Evolutionary conservation across 2,113 vertebrate species (phyloP).

Genomic region (Arothron firmamentum): DNA sequence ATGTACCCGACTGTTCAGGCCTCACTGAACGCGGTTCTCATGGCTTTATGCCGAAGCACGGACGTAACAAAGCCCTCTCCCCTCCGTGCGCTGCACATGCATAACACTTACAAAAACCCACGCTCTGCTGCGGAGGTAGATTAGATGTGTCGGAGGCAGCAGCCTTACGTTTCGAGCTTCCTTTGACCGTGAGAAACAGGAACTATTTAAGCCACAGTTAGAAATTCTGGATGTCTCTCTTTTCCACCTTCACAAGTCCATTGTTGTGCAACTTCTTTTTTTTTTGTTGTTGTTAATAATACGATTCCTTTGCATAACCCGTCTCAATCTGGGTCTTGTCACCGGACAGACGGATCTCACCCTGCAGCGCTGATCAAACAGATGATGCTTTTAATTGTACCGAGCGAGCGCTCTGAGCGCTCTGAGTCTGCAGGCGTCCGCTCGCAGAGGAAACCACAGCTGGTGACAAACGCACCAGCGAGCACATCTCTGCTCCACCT

Average conservation of each 20-base stretch:
- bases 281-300: conserved; percentile 5
- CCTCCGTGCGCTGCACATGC: neutral
- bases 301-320: conserved; percentile 1
- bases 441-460: conserved; percentile 24
- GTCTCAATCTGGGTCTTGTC: neutral
- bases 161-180: neutral
- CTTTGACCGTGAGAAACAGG: neutral
- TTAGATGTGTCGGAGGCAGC: neutral
- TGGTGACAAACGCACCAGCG: neutral
- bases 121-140: neutral
- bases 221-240: neutral
- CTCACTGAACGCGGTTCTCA: conserved; percentile 1
- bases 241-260: neutral
- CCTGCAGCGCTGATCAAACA: neutral
- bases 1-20: neutral
- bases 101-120: neutral
- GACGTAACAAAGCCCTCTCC: neutral
- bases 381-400: neutral
- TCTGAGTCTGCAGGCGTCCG: neutral
- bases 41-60: neutral
- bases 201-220: conserved; percentile 1
- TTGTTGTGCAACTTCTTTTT: neutral
- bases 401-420: neutral
- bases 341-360: conserved; percentile 2
- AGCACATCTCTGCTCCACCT: too few species aligned